These are phyloP conservation scores for Valencia hispanica DNA, from an alignment of 2,797 vertebrate genomes.

Conservation along the genomic window DNA sequence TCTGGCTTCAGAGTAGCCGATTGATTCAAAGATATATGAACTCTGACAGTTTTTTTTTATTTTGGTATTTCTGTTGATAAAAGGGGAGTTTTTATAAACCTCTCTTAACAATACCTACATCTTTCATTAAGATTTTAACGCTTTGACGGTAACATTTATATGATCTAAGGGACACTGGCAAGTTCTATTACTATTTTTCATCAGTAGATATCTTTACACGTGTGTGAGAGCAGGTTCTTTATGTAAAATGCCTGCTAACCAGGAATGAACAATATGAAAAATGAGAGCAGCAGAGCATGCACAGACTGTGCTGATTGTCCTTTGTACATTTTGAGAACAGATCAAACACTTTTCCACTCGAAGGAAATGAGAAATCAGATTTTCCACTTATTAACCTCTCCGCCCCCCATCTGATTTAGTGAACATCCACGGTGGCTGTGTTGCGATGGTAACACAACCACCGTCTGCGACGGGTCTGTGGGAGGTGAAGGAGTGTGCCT, in stretches of 20 bases:
- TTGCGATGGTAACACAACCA: conserved; percentile 90
- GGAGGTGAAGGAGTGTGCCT: conserved; percentile 92
- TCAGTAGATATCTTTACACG: neutral
- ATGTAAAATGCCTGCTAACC: neutral
- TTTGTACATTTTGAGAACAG: neutral
- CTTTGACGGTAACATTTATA: neutral
- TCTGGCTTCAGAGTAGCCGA: conserved; percentile 9
- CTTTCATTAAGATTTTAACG: neutral
- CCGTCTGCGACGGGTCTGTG: conserved; percentile 90
- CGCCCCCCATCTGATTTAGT: conserved; percentile 69
- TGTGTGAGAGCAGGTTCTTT: neutral
- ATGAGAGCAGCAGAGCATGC: neutral
- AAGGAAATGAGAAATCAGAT: conserved; percentile 4
- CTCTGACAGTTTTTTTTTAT: no score
- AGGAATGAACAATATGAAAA: neutral
- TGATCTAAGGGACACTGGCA: neutral
- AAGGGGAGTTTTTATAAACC: neutral
- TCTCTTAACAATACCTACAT: neutral
- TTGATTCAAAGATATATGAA: conserved; percentile 14
- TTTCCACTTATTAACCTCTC: conserved; percentile 32
- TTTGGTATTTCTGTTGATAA: neutral
- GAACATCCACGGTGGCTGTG: conserved; percentile 83
- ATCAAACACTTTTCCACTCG: neutral
- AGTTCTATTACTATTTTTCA: neutral
- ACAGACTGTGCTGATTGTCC: neutral